Evolutionary conservation across 2,113 vertebrate species (phyloP).

Genomic region (Chloropsis cyanopogon): DNA sequence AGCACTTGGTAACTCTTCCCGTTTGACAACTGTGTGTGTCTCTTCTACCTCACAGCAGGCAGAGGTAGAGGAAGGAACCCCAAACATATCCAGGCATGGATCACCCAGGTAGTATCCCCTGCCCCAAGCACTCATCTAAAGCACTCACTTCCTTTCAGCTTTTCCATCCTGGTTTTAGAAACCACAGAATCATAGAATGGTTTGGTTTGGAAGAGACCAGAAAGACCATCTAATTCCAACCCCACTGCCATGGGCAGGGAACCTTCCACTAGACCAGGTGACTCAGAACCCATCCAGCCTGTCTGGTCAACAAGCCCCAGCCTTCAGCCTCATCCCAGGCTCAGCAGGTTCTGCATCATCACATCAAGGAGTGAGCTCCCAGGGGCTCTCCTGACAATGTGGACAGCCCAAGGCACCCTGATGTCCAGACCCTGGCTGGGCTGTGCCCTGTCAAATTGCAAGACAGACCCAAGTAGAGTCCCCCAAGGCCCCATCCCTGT

Average conservation of each 20-base stretch:
- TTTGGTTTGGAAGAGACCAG: neutral
- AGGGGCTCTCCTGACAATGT: neutral
- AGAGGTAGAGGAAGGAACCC: neutral
- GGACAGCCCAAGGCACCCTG: neutral
- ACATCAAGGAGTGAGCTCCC: neutral
- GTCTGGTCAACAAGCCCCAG: neutral
- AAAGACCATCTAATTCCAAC: neutral
- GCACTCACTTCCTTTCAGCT: neutral
- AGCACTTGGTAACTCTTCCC: neutral
- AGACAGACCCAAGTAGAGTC: neutral
- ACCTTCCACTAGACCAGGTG: neutral
- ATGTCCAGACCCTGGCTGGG: neutral
- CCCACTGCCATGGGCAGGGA: fast-evolving
- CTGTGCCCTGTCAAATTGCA: neutral
- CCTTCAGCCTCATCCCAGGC: neutral
- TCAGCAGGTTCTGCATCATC: neutral
- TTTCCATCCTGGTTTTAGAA: neutral
- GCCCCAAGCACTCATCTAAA: neutral
- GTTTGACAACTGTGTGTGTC: fast-evolving
- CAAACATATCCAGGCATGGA: neutral
- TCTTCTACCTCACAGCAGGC: fast-evolving
- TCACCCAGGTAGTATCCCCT: neutral
- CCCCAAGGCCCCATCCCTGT: neutral
- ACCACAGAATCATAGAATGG: neutral
- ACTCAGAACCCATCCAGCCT: neutral